A percentile compares a stretch with the other conserved stretches of the same genome.
phyloP scores from a whole-genome alignment of 2,113 vertebrate species.

The Oncorhynchus clarkii region DNA sequence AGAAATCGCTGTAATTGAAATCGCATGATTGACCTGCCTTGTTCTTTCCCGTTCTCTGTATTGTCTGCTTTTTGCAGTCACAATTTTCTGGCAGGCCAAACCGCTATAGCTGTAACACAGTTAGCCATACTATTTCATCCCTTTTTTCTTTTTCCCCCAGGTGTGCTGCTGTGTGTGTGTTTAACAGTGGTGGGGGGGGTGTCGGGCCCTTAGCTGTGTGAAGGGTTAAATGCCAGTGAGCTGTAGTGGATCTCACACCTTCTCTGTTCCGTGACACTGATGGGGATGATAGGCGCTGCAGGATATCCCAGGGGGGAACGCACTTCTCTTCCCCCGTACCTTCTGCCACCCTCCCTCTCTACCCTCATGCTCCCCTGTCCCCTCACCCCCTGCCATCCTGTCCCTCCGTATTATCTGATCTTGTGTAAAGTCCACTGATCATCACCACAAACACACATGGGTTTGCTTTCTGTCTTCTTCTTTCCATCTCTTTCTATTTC shows the following conservation, averaged over 20 bases:
- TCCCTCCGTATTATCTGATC: slow-evolving; percentile 10
- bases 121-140: too few species aligned
- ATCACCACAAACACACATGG: not conserved
- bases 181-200: slow-evolving; percentile 5
- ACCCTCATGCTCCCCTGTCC: slow-evolving; percentile 20
- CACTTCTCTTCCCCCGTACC: slow-evolving; percentile 27
- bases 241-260: slow-evolving; percentile 22
- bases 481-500: not conserved
- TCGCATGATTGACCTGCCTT: slow-evolving; percentile 31
- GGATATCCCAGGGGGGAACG: slow-evolving; percentile 41
- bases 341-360: slow-evolving; percentile 31
- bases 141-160: not conserved
- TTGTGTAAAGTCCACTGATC: not conserved
- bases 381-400: slow-evolving; percentile 41
- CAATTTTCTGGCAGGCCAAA: slow-evolving; percentile 7
- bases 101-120: not conserved
- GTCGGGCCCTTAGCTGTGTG: slow-evolving; percentile 5
- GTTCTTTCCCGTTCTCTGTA: slow-evolving; percentile 3
- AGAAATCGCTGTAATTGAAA: slow-evolving; percentile 41
- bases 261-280: slow-evolving; percentile 47
- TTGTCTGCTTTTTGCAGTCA: not conserved
- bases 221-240: slow-evolving; percentile 30
- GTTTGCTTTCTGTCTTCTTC: not conserved
- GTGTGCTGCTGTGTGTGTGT: not conserved
- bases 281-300: slow-evolving; percentile 48